phyloP scores from a whole-genome alignment of 1,140 invertebrate species.

The Brachionus calyciflorus region DNA sequence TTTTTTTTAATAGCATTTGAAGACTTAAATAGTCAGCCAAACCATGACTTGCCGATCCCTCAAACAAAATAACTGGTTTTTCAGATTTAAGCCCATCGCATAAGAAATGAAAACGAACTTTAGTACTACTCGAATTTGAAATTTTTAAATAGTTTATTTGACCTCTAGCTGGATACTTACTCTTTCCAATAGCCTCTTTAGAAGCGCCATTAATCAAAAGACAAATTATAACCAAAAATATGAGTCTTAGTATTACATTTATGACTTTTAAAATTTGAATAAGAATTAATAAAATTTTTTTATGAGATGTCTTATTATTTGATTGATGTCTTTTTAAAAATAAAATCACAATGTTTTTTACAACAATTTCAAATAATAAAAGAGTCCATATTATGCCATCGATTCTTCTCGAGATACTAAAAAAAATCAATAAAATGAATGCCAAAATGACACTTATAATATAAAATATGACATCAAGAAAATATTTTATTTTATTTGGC shows the following conservation, averaged over 20 bases:
- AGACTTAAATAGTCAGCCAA: constrained; percentile 27
- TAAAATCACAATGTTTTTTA: too few species aligned
- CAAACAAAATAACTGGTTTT: constrained; percentile 16
- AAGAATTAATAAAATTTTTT: neutral
- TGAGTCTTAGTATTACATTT: neutral
- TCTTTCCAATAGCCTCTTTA: neutral
- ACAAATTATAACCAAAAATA: neutral
- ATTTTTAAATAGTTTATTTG: constrained; percentile 5
- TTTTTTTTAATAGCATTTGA: constrained; percentile 12
- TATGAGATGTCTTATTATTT: neutral
- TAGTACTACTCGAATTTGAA: neutral
- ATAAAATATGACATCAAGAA: neutral
- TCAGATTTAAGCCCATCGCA: constrained; percentile 3
- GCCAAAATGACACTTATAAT: neutral
- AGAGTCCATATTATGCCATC: too few species aligned
- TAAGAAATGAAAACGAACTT: constrained; percentile 22
- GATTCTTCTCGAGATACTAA: too few species aligned
- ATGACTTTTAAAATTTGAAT: neutral
- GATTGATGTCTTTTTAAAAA: neutral
- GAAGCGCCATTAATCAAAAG: constrained; percentile 11
- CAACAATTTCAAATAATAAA: too few species aligned
- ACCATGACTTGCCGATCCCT: constrained; percentile 32
- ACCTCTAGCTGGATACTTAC: constrained; percentile 31
- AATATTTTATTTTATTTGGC: neutral
- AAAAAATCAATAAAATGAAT: too few species aligned